These are phyloP conservation scores for Corythornis leucogaster DNA, from an alignment of 2,797 vertebrate genomes.

Conservation along the genomic window DNA sequence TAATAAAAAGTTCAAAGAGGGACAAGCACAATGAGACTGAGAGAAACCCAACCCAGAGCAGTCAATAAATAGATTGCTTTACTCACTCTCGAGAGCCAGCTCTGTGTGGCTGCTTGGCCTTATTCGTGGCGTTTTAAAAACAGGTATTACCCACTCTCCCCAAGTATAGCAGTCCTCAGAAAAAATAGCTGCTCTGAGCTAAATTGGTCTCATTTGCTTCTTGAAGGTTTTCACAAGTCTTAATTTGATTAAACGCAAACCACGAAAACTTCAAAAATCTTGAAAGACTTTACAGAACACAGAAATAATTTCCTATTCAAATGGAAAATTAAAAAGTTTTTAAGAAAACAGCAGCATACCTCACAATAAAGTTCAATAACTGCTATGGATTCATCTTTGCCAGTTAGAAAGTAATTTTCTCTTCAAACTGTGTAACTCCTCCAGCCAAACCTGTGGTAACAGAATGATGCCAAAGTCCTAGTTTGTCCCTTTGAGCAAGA, in stretches of 20 bases:
- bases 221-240: background rate
- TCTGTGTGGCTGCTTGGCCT: background rate
- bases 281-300: background rate
- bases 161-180: background rate
- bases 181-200: background rate
- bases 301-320: background rate
- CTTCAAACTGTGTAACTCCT: background rate
- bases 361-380: background rate
- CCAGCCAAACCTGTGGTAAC: background rate
- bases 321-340: background rate
- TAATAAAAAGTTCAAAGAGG: background rate
- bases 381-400: background rate
- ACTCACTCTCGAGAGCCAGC: background rate
- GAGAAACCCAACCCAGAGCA: background rate
- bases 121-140: background rate
- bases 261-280: background rate
- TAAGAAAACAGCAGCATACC: background rate
- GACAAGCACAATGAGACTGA: background rate
- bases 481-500: conserved; percentile 6
- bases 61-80: conserved; percentile 10
- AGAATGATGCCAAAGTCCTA: background rate
- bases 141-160: background rate
- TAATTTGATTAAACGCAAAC: background rate
- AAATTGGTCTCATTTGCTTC: background rate
- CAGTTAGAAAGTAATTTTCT: background rate